These are phyloP conservation scores for Todiramphus chloris DNA, from an alignment of 2,113 vertebrate species.

Conservation along the genomic window DNA sequence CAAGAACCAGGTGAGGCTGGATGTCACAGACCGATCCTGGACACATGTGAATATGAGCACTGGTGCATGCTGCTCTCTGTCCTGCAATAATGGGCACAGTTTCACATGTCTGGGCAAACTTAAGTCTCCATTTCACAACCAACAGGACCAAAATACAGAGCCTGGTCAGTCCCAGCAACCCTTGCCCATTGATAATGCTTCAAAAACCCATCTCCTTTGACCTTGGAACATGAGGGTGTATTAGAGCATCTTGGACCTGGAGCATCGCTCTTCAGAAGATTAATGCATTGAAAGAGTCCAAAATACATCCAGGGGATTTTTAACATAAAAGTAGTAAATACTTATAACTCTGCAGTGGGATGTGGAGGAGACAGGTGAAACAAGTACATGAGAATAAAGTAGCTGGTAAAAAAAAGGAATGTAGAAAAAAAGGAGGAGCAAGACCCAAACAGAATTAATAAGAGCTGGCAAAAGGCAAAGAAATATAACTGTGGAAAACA, in stretches of 20 bases:
- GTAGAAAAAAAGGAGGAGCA: background rate
- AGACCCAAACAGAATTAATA: background rate
- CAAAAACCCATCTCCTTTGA: background rate
- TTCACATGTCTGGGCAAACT: background rate
- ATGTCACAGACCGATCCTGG: background rate
- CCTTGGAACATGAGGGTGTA: background rate
- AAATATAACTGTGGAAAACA: background rate
- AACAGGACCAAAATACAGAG: background rate
- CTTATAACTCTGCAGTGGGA: background rate
- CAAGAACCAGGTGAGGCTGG: background rate
- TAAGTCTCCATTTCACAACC: background rate
- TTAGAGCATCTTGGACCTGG: background rate
- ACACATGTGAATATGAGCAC: background rate
- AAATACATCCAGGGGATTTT: background rate
- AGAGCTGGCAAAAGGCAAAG: background rate
- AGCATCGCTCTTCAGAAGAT: background rate
- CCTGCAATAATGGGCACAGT: background rate
- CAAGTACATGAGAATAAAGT: background rate
- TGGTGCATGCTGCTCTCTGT: accelerated
- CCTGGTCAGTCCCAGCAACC: background rate
- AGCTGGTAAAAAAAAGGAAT: background rate
- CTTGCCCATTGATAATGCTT: background rate
- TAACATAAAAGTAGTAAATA: background rate
- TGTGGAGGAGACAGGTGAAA: background rate
- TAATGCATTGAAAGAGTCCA: background rate